These are phyloP conservation scores for Megalurothrips usitatus DNA, from an alignment of 2,888 invertebrate species.

Conservation along the genomic window DNA sequence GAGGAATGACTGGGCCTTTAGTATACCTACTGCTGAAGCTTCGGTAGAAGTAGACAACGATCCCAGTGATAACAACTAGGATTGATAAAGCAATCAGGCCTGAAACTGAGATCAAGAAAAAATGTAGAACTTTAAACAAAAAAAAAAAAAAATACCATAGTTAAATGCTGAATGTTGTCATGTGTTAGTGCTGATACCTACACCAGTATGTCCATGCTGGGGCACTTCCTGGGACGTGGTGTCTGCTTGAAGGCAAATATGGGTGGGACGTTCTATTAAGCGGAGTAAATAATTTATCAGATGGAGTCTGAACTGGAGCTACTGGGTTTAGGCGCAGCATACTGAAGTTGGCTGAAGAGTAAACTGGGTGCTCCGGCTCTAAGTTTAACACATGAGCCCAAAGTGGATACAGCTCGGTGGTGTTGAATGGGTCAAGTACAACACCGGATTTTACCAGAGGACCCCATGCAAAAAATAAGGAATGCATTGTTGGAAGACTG, in stretches of 20 bases:
- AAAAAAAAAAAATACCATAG: not conserved
- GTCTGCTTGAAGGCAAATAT: too few relatives aligned
- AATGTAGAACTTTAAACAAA: not conserved
- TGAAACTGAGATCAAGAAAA: not conserved
- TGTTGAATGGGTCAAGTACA: not conserved
- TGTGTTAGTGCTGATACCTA: not conserved
- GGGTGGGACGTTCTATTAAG: too few relatives aligned
- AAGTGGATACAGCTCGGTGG: not conserved
- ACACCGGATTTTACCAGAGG: not conserved
- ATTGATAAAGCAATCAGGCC: not conserved
- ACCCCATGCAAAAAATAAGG: conserved; percentile 13
- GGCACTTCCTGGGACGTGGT: not conserved
- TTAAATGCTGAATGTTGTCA: not conserved
- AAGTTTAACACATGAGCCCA: not conserved
- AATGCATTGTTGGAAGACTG: not conserved
- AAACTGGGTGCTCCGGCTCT: not conserved
- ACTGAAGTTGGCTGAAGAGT: not conserved
- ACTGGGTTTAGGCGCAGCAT: not conserved
- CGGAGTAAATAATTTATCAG: too few relatives aligned
- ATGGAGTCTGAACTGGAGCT: not conserved
- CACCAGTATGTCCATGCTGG: not conserved
- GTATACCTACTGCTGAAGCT: not conserved
- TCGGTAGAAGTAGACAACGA: not conserved
- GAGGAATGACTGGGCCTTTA: not conserved
- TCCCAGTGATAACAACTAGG: not conserved